Evolutionary conservation across 2,113 vertebrate genomes (phyloP).

Genomic region (Gadus macrocephalus): DNA sequence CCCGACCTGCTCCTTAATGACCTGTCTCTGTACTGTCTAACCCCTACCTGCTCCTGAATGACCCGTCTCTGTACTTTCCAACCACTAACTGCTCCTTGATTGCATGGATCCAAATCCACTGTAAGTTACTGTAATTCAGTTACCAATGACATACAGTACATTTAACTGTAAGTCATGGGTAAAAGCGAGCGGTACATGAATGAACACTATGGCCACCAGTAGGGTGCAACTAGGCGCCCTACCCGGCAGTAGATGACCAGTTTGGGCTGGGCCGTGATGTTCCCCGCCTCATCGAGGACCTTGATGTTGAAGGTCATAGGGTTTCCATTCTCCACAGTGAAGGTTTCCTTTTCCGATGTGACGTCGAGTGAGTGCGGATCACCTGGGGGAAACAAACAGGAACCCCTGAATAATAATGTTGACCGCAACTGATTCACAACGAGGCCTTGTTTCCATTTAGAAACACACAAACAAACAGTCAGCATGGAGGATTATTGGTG

Average conservation of each 20-base stretch:
- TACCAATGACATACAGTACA: too few species aligned
- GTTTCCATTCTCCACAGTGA: conserved; percentile 83
- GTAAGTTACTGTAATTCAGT: too few species aligned
- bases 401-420: neutral
- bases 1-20: too few species aligned
- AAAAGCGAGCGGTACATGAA: neutral
- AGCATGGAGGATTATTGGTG: neutral
- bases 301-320: conserved; percentile 77
- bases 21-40: too few species aligned
- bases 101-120: too few species aligned
- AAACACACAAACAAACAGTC: neutral
- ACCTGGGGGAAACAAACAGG: conserved; percentile 65
- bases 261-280: conserved; percentile 79
- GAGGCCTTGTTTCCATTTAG: too few species aligned
- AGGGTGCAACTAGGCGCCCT: conserved; percentile 24
- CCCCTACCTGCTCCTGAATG: too few species aligned
- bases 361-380: conserved; percentile 76
- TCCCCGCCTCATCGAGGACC: conserved; percentile 83
- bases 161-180: neutral
- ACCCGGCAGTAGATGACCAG: conserved; percentile 83
- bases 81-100: too few species aligned
- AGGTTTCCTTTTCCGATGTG: conserved; percentile 69
- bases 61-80: too few species aligned
- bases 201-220: neutral
- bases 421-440: neutral